Percentiles rank a stretch among this genome's conserved stretches.
phyloP scores from a whole-genome alignment of 2,888 invertebrate genomes.

The Pomacea canaliculata region DNA sequence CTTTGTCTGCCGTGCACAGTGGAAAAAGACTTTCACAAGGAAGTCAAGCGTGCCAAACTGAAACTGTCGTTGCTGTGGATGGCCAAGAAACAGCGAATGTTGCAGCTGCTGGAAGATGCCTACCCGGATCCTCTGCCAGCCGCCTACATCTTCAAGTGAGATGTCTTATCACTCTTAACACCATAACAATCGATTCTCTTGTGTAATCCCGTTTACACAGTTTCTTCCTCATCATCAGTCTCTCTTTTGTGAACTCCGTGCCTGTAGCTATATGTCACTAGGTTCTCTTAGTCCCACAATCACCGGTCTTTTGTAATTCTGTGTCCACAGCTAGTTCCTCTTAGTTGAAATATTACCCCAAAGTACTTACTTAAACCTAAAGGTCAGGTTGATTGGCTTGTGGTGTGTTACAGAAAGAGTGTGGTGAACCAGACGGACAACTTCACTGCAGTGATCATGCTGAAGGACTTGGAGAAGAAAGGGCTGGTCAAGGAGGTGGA shows the following conservation, averaged over 20 bases:
- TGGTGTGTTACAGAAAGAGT: conserved; percentile 40
- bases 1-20: conserved; percentile 21
- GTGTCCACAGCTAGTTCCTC: no score
- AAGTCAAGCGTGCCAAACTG: conserved; percentile 38
- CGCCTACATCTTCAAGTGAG: conserved; percentile 56
- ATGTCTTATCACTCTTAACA: not conserved
- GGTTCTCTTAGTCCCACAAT: no score
- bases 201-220: no score
- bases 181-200: no score
- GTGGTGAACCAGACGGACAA: conserved; percentile 54
- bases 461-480: conserved; percentile 61
- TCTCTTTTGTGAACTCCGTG: no score
- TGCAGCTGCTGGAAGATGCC: conserved; percentile 62
- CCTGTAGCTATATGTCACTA: no score
- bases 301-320: no score
- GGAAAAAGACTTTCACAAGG: conserved; percentile 35
- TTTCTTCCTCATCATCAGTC: no score
- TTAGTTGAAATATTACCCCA: no score
- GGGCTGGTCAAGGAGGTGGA: conserved; percentile 57
- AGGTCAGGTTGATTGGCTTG: not conserved
- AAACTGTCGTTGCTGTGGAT: conserved; percentile 57
- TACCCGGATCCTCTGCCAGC: conserved; percentile 60
- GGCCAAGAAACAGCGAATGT: conserved; percentile 62
- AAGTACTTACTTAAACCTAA: no score
- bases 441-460: conserved; percentile 58